These are phyloP conservation scores for Phataginus tetradactyla DNA, from an alignment of 2,797 vertebrate species.

Conservation along the genomic window DNA sequence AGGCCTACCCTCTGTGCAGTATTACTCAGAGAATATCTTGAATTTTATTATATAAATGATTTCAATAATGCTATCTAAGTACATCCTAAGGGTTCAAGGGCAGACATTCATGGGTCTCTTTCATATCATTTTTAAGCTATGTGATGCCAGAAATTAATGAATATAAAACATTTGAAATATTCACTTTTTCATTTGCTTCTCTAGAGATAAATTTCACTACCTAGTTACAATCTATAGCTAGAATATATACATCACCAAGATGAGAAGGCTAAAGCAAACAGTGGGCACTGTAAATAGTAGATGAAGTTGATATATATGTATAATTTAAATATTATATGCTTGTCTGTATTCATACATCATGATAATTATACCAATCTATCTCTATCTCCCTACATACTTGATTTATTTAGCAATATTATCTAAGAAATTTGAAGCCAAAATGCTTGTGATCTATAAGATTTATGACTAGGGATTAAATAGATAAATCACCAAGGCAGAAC, in stretches of 20 bases:
- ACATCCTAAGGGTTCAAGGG: background rate
- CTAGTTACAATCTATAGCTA: slow-evolving; percentile 1
- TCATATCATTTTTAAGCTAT: slow-evolving; percentile 35
- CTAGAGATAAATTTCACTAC: slow-evolving; percentile 1
- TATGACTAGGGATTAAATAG: slow-evolving; percentile 68
- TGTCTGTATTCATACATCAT: slow-evolving; percentile 67
- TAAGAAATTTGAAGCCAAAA: slow-evolving; percentile 70
- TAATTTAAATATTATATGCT: slow-evolving; percentile 73
- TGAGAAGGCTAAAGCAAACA: slow-evolving; percentile 55
- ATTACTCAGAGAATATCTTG: background rate
- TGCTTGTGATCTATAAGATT: slow-evolving; percentile 70
- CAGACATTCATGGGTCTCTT: background rate
- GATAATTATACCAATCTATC: slow-evolving; percentile 69
- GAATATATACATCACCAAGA: slow-evolving; percentile 44
- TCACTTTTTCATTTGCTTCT: slow-evolving; percentile 34
- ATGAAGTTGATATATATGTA: slow-evolving; percentile 61
- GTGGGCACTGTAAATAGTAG: slow-evolving; percentile 38
- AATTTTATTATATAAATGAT: background rate
- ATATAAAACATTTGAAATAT: slow-evolving; percentile 32
- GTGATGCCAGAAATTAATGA: slow-evolving; percentile 21
- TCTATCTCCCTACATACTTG: slow-evolving; percentile 65
- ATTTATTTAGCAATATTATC: slow-evolving; percentile 77
- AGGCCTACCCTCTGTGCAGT: background rate
- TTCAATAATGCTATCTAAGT: background rate
- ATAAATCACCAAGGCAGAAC: slow-evolving; percentile 71